A percentile compares a stretch with the other conserved stretches of the same genome.
These are phyloP conservation scores for Pachyseris speciosa DNA, from an alignment of 64 coral and sea anemone species.

Conservation along the genomic window DNA sequence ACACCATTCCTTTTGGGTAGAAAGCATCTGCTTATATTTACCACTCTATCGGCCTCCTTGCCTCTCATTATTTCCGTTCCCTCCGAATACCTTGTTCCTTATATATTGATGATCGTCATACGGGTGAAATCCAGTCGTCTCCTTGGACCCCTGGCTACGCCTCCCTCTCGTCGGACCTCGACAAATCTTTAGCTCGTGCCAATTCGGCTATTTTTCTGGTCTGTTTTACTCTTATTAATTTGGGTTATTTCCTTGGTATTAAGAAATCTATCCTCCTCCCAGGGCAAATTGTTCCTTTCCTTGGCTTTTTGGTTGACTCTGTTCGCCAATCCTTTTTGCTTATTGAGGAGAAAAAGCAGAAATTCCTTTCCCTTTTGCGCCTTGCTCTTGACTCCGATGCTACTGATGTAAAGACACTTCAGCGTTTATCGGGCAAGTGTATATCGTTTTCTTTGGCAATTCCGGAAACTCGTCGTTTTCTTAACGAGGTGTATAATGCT, in stretches of 20 bases:
- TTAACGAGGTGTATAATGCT: conserved; percentile 12
- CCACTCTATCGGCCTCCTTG: conserved; percentile 6
- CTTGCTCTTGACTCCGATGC: background rate
- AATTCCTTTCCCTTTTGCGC: background rate
- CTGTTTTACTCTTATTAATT: conserved; percentile 14
- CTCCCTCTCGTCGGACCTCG: background rate
- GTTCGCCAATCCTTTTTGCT: conserved; percentile 16
- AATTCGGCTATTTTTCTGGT: conserved; percentile 30
- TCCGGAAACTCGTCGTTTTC: conserved; percentile 10
- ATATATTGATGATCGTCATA: conserved; percentile 10
- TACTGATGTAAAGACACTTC: background rate
- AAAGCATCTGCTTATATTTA: background rate
- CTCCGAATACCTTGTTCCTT: background rate
- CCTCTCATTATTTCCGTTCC: background rate
- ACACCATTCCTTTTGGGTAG: background rate
- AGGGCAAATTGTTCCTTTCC: background rate
- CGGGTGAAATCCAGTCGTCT: background rate
- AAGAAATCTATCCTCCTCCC: conserved; percentile 25
- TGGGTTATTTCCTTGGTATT: conserved; percentile 17
- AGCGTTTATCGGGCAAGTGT: conserved; percentile 12
- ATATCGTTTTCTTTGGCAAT: conserved; percentile 4
- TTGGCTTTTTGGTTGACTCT: conserved; percentile 35
- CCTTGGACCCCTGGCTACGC: background rate
- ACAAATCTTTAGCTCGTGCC: background rate
- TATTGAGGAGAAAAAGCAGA: background rate